Evolutionary conservation across 2,113 vertebrate genomes (phyloP).

Genomic region (Xiphias gladius): DNA sequence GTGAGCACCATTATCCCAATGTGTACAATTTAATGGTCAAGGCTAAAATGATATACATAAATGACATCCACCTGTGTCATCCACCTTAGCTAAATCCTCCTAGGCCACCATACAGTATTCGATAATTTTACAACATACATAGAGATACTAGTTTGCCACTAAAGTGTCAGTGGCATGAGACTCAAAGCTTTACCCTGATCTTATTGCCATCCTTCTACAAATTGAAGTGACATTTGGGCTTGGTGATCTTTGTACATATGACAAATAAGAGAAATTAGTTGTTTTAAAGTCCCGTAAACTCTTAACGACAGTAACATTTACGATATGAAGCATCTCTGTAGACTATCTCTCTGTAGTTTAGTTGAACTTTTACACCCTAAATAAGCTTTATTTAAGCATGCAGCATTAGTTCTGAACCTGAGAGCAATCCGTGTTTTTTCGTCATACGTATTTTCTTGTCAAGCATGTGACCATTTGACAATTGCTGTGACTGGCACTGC

Average conservation of each 20-base stretch:
- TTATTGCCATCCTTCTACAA: background rate
- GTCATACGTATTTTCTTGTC: conserved; percentile 4
- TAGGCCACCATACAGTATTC: background rate
- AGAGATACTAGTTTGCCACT: background rate
- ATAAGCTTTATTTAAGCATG: background rate
- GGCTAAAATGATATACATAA: background rate
- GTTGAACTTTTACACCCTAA: background rate
- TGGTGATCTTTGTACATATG: no score
- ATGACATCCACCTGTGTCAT: background rate
- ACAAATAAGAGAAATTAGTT: no score
- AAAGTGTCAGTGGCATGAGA: background rate
- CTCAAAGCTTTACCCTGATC: background rate
- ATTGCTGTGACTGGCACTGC: background rate
- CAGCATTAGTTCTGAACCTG: background rate
- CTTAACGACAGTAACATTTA: background rate
- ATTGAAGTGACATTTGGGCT: no score
- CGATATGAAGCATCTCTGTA: background rate
- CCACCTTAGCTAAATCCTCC: background rate
- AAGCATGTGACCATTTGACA: background rate
- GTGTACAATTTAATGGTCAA: background rate
- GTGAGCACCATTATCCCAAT: no score
- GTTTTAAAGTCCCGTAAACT: background rate
- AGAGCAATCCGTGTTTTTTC: background rate
- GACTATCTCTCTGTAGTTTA: background rate
- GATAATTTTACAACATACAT: background rate